phyloP scores from a whole-genome alignment of 2,888 invertebrate species.

The Ophion ellenae region DNA sequence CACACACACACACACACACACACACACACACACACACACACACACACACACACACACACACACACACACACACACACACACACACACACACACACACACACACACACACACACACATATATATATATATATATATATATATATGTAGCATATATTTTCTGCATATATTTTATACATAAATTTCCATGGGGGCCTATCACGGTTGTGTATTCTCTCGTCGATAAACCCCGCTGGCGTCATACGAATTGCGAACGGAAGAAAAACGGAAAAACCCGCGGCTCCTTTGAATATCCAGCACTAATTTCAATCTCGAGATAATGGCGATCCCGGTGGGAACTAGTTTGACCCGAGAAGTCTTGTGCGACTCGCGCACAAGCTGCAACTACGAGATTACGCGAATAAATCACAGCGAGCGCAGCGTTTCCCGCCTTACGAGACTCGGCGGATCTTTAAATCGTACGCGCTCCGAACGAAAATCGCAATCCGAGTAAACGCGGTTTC shows the following conservation, averaged over 20 bases:
- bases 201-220: conserved; percentile 22
- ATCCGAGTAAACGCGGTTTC: neutral
- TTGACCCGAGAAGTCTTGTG: conserved; percentile 22
- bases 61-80: too few relatives aligned
- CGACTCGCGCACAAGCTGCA: neutral
- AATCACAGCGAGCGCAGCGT: conserved; percentile 12
- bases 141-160: too few relatives aligned
- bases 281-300: conserved; percentile 5
- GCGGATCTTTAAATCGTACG: conserved; percentile 3
- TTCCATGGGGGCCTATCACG: too few relatives aligned
- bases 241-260: neutral
- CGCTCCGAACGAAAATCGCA: neutral
- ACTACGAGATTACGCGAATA: conserved; percentile 4
- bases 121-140: too few relatives aligned
- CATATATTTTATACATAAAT: too few relatives aligned
- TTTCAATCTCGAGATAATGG: conserved; percentile 23
- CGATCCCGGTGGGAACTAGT: conserved; percentile 33
- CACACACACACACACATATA: too few relatives aligned
- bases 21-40: too few relatives aligned
- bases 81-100: too few relatives aligned
- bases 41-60: too few relatives aligned
- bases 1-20: too few relatives aligned
- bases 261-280: conserved; percentile 1
- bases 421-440: neutral
- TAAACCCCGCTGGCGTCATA: conserved; percentile 12